These are phyloP conservation scores for Diarsia mendica DNA, from an alignment of 2,888 invertebrate species.

Conservation along the genomic window DNA sequence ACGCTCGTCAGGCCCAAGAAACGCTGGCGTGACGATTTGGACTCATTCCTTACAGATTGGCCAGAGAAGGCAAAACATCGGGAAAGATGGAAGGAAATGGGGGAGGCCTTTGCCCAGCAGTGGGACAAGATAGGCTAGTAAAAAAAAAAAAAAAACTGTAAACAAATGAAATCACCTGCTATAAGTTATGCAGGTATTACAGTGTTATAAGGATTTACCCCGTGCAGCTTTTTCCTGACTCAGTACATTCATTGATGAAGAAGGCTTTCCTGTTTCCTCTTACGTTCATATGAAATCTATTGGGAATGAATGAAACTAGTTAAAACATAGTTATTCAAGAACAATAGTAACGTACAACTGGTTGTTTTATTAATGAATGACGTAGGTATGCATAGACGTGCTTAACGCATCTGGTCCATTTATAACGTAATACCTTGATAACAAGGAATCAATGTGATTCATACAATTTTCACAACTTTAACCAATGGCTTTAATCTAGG, in stretches of 20 bases:
- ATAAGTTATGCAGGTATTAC: constrained; percentile 4
- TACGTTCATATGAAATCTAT: not conserved
- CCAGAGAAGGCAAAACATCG: too few species aligned
- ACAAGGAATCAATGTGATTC: not conserved
- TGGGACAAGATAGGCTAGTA: too few species aligned
- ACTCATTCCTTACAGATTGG: too few species aligned
- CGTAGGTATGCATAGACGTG: constrained; percentile 9
- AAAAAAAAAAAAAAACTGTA: too few species aligned
- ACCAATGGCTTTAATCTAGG: not conserved
- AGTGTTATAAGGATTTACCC: constrained; percentile 37
- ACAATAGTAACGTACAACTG: not conserved
- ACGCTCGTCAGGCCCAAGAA: too few species aligned
- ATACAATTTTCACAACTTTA: not conserved
- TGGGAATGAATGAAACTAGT: not conserved
- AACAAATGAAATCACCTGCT: constrained; percentile 28
- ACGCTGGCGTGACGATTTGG: too few species aligned
- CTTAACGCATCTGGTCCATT: not conserved
- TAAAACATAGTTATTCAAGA: constrained; percentile 13
- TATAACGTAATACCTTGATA: not conserved
- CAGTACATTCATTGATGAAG: constrained; percentile 5
- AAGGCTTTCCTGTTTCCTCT: constrained; percentile 36
- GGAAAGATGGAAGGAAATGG: too few species aligned
- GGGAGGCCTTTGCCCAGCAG: too few species aligned
- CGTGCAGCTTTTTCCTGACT: not conserved
- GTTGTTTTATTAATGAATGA: not conserved